These are phyloP conservation scores for Papilio helenus DNA, from an alignment of 1,140 invertebrate species.

Conservation along the genomic window DNA sequence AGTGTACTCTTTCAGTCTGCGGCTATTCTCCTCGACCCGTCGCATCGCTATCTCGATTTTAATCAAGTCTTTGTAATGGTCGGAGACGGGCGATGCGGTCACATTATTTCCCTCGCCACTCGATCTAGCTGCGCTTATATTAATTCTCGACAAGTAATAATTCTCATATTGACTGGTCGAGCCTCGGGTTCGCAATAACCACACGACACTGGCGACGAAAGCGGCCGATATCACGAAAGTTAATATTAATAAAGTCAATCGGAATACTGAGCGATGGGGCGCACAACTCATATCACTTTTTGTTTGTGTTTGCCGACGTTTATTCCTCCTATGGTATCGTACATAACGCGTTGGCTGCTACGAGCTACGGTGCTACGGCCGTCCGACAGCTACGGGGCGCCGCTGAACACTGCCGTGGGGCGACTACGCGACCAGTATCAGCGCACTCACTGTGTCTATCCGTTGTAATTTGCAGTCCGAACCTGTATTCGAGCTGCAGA, in stretches of 20 bases:
- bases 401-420: constrained; percentile 70
- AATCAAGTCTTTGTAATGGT: constrained; percentile 81
- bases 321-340: constrained; percentile 55
- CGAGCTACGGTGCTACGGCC: constrained; percentile 55
- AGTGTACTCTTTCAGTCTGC: constrained; percentile 79
- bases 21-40: constrained; percentile 80
- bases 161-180: constrained; percentile 75
- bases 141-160: constrained; percentile 82
- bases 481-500: constrained; percentile 73
- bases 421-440: constrained; percentile 49
- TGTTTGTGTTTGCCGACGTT: constrained; percentile 75
- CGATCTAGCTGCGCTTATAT: constrained; percentile 70
- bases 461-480: constrained; percentile 74
- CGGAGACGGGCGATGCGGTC: constrained; percentile 64
- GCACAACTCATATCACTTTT: constrained; percentile 82
- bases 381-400: constrained; percentile 60
- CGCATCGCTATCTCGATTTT: constrained; percentile 82
- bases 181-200: constrained; percentile 69
- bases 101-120: constrained; percentile 65
- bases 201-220: constrained; percentile 77
- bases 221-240: constrained; percentile 75
- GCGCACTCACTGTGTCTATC: constrained; percentile 73
- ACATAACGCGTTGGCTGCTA: constrained; percentile 76
- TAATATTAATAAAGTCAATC: constrained; percentile 75
- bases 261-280: constrained; percentile 68